A percentile compares a stretch with the other conserved stretches of the same genome.
Evolutionary conservation across 2,113 vertebrate genomes (phyloP).

Genomic region (Notarius lentiginosus): DNA sequence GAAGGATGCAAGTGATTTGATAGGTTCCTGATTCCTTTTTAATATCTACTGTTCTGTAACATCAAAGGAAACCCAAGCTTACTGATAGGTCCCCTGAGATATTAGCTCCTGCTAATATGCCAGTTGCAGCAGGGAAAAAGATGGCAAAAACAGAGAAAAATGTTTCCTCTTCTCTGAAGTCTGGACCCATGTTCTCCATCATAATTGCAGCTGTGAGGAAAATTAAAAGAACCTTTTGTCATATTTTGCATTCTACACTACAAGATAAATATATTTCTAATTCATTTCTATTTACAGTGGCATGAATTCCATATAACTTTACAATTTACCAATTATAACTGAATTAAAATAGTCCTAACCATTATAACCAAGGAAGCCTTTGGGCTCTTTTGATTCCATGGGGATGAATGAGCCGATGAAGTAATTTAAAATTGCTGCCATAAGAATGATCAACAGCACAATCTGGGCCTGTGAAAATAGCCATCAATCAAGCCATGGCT

Average conservation of each 20-base stretch:
- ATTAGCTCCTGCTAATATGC: slow-evolving; percentile 96
- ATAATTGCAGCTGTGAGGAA: slow-evolving; percentile 82
- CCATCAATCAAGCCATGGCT: slow-evolving; percentile 49
- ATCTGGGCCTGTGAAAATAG: slow-evolving; percentile 83
- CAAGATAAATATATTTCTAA: neutral
- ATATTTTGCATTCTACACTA: neutral
- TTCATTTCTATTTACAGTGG: neutral
- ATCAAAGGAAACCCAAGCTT: slow-evolving; percentile 54
- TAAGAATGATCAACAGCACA: slow-evolving; percentile 87
- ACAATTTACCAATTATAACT: neutral
- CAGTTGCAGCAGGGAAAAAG: slow-evolving; percentile 97
- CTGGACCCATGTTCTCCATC: slow-evolving; percentile 91
- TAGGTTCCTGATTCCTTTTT: neutral
- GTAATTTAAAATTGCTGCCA: slow-evolving; percentile 86
- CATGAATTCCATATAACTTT: neutral
- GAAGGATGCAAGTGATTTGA: neutral
- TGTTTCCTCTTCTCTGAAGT: slow-evolving; percentile 80
- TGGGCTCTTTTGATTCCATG: slow-evolving; percentile 82
- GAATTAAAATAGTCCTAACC: slow-evolving; percentile 64
- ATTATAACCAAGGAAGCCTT: slow-evolving; percentile 92
- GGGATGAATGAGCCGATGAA: slow-evolving; percentile 89
- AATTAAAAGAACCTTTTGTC: neutral
- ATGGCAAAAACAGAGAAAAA: slow-evolving; percentile 98
- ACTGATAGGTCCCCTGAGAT: slow-evolving; percentile 96
- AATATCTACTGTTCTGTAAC: neutral